phyloP scores from a whole-genome alignment of 2,888 invertebrate species.

The Ariolimax columbianus region DNA sequence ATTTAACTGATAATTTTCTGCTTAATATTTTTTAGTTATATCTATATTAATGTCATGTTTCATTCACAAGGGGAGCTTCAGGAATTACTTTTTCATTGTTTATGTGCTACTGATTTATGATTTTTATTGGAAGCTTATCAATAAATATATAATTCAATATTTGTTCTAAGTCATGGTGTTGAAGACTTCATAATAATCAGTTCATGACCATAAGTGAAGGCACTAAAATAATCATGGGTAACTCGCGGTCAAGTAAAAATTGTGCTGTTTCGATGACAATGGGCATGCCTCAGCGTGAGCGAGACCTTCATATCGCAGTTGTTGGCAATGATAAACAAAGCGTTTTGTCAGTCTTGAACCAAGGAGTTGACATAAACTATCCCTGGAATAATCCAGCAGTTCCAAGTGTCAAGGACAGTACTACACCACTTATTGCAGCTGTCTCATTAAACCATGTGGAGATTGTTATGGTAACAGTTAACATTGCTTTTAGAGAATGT shows the following conservation, averaged over 20 bases:
- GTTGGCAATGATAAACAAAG: constrained; percentile 78
- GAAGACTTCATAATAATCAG: not conserved
- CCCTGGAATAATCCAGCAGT: constrained; percentile 79
- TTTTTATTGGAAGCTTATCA: too few species aligned
- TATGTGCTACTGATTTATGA: too few species aligned
- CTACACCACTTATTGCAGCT: constrained; percentile 79
- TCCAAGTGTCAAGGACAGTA: constrained; percentile 79
- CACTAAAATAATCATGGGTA: constrained; percentile 69
- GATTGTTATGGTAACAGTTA: constrained; percentile 74
- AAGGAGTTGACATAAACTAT: constrained; percentile 78
- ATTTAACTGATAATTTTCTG: too few species aligned
- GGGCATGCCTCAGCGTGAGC: constrained; percentile 77
- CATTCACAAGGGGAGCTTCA: too few species aligned
- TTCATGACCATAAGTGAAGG: not conserved
- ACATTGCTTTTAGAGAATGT: not conserved
- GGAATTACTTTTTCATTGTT: too few species aligned
- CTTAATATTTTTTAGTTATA: too few species aligned
- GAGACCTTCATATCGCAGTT: constrained; percentile 78
- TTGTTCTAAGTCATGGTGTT: not conserved
- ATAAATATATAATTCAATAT: not conserved
- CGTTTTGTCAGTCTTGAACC: constrained; percentile 71
- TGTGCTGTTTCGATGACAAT: constrained; percentile 67
- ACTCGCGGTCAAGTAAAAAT: constrained; percentile 73
- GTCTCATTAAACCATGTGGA: constrained; percentile 79
- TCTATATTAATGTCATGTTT: too few species aligned